Base-by-base conservation (phyloP, 2,888 invertebrate genomes). In the Drosophila neutralis region DNA sequence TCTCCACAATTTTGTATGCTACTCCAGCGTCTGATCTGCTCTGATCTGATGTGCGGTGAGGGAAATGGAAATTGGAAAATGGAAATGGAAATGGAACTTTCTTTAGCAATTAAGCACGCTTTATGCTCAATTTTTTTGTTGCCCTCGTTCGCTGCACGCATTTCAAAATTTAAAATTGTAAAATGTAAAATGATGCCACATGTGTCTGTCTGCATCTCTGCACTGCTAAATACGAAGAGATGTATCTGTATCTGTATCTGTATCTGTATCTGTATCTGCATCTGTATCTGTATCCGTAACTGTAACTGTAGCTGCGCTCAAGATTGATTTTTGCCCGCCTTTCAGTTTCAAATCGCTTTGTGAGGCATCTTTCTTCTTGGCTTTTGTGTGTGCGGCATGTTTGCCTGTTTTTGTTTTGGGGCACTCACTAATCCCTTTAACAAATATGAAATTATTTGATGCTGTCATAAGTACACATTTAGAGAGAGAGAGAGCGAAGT, bases 81-180 rank as follows among this genome's bases (percentile, higher is more conserved):
- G 80, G 45, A 82, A 59, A 42, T 54, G 80, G 45, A 75, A 78
- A 65, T 79, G 86, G 63, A 83, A 83, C 81, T 90, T 86, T 86
- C 89, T 83, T 82, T 76, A 57, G 48, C 74, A 79, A 88, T 90
- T 88, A 78, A 90, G 73, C 91, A 88, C 88, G 90, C 90, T 90
- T 89, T 85, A 83, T 78, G 86, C 79, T 78, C 83, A 87, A 89
- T 90, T 91, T 84, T 84, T 84, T 75, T 70, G 48, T 64, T 53
- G 69, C 48, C 15, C 10, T 54, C 58, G 57, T 70, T 60, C 15
- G 24, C 42, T 79, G 71, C 83, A 78, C 71, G 83, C 80, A 90
- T 83, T 62, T 83, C 69, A 74, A 15, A 51, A 45, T 24, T 45
- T 45, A 7, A 36, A 33, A 33, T 31, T 33, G 33, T 5, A 24